A percentile compares a stretch with the other conserved stretches of the same genome.
Conservation (phyloP, 2,888 invertebrate species). For the Heliothis peltigera region DNA sequence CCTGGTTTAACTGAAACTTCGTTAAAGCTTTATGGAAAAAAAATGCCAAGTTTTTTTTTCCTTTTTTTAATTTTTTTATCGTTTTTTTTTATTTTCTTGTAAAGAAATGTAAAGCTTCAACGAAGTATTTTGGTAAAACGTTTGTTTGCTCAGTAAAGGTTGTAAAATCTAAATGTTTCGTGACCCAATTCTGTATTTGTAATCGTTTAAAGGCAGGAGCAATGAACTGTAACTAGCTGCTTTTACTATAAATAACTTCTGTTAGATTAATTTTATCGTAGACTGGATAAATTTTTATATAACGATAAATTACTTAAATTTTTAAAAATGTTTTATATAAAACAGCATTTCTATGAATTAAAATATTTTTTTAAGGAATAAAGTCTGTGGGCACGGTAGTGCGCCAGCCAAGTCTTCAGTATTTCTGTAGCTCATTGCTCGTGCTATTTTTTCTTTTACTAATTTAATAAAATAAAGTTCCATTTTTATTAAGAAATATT, state of each 20-base stretch:
- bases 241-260: constrained; percentile 24
- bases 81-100: constrained; percentile 16
- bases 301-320: background rate
- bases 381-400: too few relatives aligned
- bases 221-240: constrained; percentile 38
- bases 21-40: constrained; percentile 51
- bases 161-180: constrained; percentile 72
- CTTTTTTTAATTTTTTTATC: background rate
- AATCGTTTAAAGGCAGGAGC: constrained; percentile 55
- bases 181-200: constrained; percentile 58
- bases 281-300: constrained; percentile 17
- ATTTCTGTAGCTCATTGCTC: constrained; percentile 21
- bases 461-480: constrained; percentile 54
- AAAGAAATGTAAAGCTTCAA: constrained; percentile 61
- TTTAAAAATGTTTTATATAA: background rate
- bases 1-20: constrained; percentile 75
- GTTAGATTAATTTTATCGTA: constrained; percentile 21
- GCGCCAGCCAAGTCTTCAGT: too few relatives aligned
- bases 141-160: constrained; percentile 87
- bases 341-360: background rate
- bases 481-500: constrained; percentile 69
- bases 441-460: constrained; percentile 26
- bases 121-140: constrained; percentile 66
- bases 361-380: too few relatives aligned
- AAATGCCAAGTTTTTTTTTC: constrained; percentile 4